These are phyloP conservation scores for Takifugu ocellatus DNA, from an alignment of 2,797 vertebrate genomes.

Conservation along the genomic window DNA sequence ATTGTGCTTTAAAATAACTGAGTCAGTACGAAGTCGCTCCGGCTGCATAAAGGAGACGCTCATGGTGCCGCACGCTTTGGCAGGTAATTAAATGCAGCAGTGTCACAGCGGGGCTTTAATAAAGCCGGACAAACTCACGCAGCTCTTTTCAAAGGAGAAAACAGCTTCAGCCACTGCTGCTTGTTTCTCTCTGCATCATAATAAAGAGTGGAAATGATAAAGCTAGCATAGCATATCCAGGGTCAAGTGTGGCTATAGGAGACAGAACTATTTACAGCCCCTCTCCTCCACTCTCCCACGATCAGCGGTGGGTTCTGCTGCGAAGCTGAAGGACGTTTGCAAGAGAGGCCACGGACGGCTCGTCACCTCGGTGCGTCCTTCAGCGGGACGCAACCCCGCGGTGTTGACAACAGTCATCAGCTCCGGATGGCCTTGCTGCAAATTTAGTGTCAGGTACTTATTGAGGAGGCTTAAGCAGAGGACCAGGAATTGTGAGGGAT, in stretches of 20 bases:
- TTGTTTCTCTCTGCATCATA: conserved; percentile 8
- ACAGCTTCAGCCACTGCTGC: conserved; percentile 1
- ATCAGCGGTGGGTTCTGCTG: neutral
- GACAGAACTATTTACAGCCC: conserved; percentile 15
- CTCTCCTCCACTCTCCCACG: conserved; percentile 21
- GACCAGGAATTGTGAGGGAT: conserved; percentile 38
- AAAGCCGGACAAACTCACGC: conserved; percentile 34
- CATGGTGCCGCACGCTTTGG: conserved; percentile 32
- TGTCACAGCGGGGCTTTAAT: conserved; percentile 29
- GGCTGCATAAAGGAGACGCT: conserved; percentile 31
- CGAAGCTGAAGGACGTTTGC: conserved; percentile 35
- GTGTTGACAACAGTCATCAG: conserved; percentile 53
- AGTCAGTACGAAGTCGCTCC: conserved; percentile 31
- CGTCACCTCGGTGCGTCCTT: conserved; percentile 53
- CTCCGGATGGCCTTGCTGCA: conserved; percentile 37
- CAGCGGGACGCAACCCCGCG: conserved; percentile 54
- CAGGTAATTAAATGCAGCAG: conserved; percentile 55
- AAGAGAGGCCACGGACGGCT: conserved; percentile 21
- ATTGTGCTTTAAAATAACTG: conserved; percentile 40
- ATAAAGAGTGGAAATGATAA: conserved; percentile 9
- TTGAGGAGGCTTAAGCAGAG: conserved; percentile 64
- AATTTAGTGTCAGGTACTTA: conserved; percentile 68
- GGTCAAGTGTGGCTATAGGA: no score
- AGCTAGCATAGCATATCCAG: neutral
- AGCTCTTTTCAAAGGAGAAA: conserved; percentile 14